Conservation (phyloP, 2,797 vertebrate genomes). For the Dipus sagitta region DNA sequence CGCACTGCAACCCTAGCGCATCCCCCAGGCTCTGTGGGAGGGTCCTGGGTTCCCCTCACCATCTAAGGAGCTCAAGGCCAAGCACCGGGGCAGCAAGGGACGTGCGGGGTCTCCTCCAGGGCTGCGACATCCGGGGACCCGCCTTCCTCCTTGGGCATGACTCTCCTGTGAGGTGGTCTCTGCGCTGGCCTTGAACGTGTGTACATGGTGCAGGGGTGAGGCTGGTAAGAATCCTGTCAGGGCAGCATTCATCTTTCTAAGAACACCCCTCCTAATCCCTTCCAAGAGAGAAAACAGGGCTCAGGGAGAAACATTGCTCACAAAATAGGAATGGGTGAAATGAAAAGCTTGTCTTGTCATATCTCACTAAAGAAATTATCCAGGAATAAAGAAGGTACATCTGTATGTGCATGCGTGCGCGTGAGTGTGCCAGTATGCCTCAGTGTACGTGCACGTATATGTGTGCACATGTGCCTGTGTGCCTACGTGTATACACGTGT, state of each 20-base stretch:
- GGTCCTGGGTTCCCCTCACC: not conserved
- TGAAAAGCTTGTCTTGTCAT: conserved; percentile 33
- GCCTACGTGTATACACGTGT: not conserved
- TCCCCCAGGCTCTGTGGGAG: not conserved
- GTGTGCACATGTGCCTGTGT: not conserved
- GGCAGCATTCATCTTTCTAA: not conserved
- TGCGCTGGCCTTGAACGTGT: not conserved
- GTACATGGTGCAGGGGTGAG: too few species aligned
- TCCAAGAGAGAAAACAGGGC: not conserved
- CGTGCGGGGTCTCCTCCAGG: not conserved
- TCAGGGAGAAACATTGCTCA: not conserved
- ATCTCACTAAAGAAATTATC: not conserved
- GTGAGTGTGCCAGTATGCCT: not conserved
- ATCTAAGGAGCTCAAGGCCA: not conserved
- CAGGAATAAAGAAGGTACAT: not conserved
- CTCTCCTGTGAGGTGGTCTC: not conserved
- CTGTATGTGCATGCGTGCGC: fast-evolving
- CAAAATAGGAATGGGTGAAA: not conserved
- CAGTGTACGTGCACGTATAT: not conserved
- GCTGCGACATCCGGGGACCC: not conserved
- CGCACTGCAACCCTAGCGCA: not conserved
- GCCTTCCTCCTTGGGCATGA: not conserved
- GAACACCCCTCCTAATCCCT: not conserved
- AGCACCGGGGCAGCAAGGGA: not conserved
- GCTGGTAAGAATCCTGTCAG: not conserved